Conservation (phyloP, 2,888 invertebrate genomes). For the Cepaea hortensis region DNA sequence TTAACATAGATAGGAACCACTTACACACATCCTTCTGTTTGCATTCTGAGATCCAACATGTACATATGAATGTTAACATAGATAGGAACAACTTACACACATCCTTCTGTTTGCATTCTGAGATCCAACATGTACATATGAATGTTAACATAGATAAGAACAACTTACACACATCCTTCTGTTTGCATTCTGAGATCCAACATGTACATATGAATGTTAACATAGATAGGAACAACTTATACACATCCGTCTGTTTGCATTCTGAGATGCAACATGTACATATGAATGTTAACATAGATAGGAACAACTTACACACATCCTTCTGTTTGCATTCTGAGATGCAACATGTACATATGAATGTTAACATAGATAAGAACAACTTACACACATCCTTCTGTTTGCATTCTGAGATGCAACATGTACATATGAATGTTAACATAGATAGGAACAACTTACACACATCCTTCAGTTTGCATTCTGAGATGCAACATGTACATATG, state of each 20-base stretch:
- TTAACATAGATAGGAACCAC: neutral
- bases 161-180: neutral
- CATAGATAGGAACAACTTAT: neutral
- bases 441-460: neutral
- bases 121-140: neutral
- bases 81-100: neutral
- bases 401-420: neutral
- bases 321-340: neutral
- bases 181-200: neutral
- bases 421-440: neutral
- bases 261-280: neutral
- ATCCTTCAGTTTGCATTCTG: neutral
- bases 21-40: neutral
- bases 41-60: neutral
- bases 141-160: neutral
- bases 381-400: neutral
- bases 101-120: neutral
- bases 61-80: neutral
- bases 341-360: neutral
- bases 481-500: neutral
- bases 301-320: neutral
- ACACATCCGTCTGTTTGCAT: neutral
- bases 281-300: neutral
- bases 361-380: neutral
- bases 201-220: neutral